Conservation (phyloP, 2,888 invertebrate genomes). For the Idaea straminata region DNA sequence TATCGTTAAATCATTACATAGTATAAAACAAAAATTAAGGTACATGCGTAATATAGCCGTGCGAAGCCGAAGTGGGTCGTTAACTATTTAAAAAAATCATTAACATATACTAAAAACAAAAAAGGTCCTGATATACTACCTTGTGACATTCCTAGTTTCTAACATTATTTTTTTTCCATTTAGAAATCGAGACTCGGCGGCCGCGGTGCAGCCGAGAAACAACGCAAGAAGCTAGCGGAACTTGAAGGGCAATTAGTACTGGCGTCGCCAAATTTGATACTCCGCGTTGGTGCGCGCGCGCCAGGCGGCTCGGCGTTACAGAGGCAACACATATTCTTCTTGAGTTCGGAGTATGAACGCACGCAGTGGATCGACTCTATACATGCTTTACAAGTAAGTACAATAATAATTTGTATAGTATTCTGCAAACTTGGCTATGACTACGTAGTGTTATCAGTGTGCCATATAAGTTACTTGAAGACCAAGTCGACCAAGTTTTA, state of each 20-base stretch:
- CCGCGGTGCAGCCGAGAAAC: constrained; percentile 87
- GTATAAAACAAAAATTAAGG: too few relatives aligned
- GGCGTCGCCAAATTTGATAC: constrained; percentile 93
- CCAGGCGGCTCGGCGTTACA: constrained; percentile 74
- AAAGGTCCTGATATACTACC: neutral
- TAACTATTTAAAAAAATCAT: too few relatives aligned
- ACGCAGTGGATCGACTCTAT: constrained; percentile 97
- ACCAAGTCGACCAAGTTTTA: too few relatives aligned
- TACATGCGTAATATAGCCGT: too few relatives aligned
- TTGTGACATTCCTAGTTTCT: neutral
- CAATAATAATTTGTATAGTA: neutral
- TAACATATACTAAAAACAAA: too few relatives aligned
- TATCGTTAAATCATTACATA: too few relatives aligned
- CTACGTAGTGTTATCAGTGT: too few relatives aligned
- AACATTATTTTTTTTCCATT: constrained; percentile 8
- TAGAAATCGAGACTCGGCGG: constrained; percentile 82
- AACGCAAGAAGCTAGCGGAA: constrained; percentile 93
- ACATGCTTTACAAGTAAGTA: constrained; percentile 85
- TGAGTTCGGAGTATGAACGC: constrained; percentile 96
- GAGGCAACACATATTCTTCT: constrained; percentile 89
- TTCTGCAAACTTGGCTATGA: too few relatives aligned
- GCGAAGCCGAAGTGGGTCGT: too few relatives aligned
- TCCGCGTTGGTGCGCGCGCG: constrained; percentile 87
- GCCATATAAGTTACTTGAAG: too few relatives aligned
- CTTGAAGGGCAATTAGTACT: constrained; percentile 94